phyloP scores from a whole-genome alignment of 2,113 vertebrate genomes.

The Emberiza fucata region DNA sequence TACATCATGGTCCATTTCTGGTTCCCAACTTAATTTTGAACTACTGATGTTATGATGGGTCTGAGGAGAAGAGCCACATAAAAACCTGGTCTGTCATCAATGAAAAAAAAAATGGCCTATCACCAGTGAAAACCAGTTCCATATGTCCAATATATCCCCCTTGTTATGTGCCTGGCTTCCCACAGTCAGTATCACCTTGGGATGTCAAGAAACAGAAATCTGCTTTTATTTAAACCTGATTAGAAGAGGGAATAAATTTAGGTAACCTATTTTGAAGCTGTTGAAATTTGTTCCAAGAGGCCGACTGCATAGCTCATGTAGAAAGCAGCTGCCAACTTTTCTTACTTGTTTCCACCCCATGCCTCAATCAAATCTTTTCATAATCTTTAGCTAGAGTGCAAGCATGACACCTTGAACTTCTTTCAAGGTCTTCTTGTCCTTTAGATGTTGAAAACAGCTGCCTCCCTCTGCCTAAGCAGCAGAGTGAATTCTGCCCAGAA shows the following conservation, averaged over 20 bases:
- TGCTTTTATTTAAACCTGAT: conserved; percentile 59
- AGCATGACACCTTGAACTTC: neutral
- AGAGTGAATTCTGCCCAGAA: neutral
- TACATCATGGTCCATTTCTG: neutral
- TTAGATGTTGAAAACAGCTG: neutral
- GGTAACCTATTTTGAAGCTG: conserved; percentile 13
- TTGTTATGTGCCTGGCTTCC: neutral
- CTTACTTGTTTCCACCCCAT: neutral
- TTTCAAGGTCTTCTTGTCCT: neutral
- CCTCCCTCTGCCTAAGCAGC: neutral
- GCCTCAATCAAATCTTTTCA: neutral
- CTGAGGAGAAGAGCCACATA: neutral
- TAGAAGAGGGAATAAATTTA: conserved; percentile 33
- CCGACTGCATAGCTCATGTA: neutral
- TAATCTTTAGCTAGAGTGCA: neutral
- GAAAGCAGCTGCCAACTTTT: neutral
- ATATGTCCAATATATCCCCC: neutral
- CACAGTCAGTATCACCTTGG: neutral
- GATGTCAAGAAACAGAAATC: conserved; percentile 41
- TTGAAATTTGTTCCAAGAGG: conserved; percentile 16
- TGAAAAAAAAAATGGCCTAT: neutral
- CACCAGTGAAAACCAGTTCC: neutral
- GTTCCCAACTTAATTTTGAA: neutral
- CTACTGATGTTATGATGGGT: neutral
- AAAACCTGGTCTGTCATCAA: neutral